Evolutionary conservation across 2,113 vertebrate genomes (phyloP).

Genomic region (Hirundichthys speculiger): DNA sequence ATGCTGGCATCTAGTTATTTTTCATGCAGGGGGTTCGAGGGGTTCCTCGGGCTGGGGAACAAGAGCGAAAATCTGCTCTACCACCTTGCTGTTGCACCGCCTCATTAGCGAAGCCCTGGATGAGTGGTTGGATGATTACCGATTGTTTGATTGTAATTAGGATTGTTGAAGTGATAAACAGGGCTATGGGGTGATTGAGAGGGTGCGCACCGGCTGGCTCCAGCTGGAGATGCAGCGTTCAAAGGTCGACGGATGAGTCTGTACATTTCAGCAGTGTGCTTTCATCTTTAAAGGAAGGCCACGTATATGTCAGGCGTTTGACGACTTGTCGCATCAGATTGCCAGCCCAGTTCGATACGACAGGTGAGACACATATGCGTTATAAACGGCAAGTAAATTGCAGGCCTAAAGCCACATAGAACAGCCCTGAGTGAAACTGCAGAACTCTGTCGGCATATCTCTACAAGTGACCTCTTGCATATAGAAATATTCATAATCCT

Average conservation of each 20-base stretch:
- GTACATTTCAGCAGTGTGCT: neutral
- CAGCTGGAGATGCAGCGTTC: constrained; percentile 35
- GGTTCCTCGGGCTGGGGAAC: constrained; percentile 44
- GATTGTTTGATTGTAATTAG: constrained; percentile 69
- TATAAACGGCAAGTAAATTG: no score
- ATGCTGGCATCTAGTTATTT: constrained; percentile 37
- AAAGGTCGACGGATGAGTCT: constrained; percentile 30
- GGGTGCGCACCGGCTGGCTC: constrained; percentile 17
- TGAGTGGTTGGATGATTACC: constrained; percentile 61
- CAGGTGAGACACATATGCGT: no score
- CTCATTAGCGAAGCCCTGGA: constrained; percentile 61
- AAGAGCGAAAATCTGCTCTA: constrained; percentile 33
- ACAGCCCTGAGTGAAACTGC: no score
- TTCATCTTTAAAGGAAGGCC: constrained; percentile 10
- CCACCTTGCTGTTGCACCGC: constrained; percentile 4
- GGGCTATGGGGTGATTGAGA: constrained; percentile 33
- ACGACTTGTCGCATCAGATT: no score
- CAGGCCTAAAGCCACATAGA: no score
- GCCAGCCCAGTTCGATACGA: no score
- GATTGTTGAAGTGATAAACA: constrained; percentile 61
- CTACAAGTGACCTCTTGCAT: no score
- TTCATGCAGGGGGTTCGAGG: constrained; percentile 53
- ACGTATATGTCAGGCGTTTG: no score
- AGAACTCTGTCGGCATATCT: no score
- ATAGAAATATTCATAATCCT: no score